Evolutionary conservation across 2,797 vertebrate genomes (phyloP), one percentile per base, ranked within the genome.

Genomic region (Galaxias olidus): DNA sequence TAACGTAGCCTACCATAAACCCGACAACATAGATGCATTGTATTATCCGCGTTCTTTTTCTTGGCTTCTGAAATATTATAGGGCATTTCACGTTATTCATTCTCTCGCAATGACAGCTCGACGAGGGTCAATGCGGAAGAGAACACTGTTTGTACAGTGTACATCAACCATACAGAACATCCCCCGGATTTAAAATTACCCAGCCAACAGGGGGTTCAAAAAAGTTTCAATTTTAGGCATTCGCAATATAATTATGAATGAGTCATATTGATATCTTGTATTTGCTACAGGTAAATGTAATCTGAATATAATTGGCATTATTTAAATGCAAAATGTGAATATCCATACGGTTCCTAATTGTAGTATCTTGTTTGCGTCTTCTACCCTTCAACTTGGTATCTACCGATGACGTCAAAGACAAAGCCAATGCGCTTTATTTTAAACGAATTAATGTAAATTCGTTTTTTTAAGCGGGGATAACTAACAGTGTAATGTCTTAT

Each of bases 11-110:
- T 83, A 93, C 92, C 92, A 93, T 91, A 66, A 93, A 93, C 59
- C 92, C 91, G 66, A 93, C 92, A 66, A 92, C 82, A 48, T 92
- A 93, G 69, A 93, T 87, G 17, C 91, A 93, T 43, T 69, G 78
- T 74, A 92, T 88, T 40, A 92, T 91, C 52, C 82, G 78, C 42
- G 53, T 74, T 62, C 80, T 75, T 72, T 80, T 76, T 55, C 53
- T 70, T 17, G 80, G 63, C 76, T 69, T 86, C 55, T 80, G 75
- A 54, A 72, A 58, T 77, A 79, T 73, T 77, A 76, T 49, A 64
- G 82, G 86, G 83, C 88, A 91, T 88, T 57, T 85, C 6, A 81
- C 72, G 74, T 84, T 55, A 65, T 69, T 88, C 92, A 93, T 93
- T 80, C 79, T 92, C 73, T 82, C 68, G 73, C 69, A 55, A 76